phyloP scores from a whole-genome alignment of 1,140 invertebrate genomes.

The Aphaenogaster rudis region DNA sequence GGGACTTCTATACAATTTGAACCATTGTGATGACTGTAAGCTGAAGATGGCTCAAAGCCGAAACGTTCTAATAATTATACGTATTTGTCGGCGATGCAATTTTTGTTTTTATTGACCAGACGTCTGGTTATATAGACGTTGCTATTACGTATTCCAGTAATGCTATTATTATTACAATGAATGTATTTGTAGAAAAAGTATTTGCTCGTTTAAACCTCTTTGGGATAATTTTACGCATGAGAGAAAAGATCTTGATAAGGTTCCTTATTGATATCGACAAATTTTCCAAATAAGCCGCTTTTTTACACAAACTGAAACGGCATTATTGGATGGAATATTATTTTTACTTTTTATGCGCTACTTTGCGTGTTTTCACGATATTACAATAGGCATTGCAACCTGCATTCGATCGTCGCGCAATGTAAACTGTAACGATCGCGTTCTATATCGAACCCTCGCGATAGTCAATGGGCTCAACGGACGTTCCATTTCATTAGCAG shows the following conservation, averaged over 20 bases:
- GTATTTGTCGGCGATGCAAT: constrained; percentile 14
- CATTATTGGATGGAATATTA: neutral
- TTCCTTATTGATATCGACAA: neutral
- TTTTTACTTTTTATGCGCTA: constrained; percentile 20
- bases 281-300: neutral
- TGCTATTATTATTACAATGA: neutral
- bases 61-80: too few species aligned
- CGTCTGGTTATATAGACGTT: too few species aligned
- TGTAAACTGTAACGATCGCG: constrained; percentile 58
- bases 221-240: neutral
- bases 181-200: neutral
- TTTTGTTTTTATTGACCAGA: constrained; percentile 3
- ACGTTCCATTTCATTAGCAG: constrained; percentile 72
- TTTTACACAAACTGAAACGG: neutral
- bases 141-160: neutral
- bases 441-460: constrained; percentile 22
- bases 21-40: too few species aligned
- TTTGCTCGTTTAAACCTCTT: neutral
- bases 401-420: constrained; percentile 37
- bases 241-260: neutral
- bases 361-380: neutral
- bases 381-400: neutral
- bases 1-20: too few species aligned
- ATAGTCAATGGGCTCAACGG: constrained; percentile 8
- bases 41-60: too few species aligned